Conservation (phyloP, 2,113 vertebrate species). For the Lampris incognitus region DNA sequence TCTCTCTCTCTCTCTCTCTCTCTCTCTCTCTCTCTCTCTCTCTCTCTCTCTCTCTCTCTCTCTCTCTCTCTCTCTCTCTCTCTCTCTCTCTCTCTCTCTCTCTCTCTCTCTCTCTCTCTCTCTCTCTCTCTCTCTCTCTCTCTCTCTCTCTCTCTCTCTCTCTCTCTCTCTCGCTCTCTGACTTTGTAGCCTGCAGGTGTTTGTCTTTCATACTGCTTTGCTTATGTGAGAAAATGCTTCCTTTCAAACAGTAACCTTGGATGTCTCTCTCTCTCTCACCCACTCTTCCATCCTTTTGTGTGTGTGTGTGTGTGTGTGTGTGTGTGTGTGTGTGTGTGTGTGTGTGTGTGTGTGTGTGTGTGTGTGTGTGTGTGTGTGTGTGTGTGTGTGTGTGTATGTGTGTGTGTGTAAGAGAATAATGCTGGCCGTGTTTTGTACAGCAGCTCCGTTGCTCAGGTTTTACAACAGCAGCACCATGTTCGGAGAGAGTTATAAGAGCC, state of each 20-base stretch:
- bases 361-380: neutral
- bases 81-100: too few species aligned
- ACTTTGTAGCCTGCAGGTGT: slow-evolving; percentile 12
- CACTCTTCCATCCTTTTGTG: neutral
- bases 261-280: neutral
- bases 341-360: neutral
- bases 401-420: too few species aligned
- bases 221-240: neutral
- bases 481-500: slow-evolving; percentile 27
- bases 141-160: neutral
- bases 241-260: slow-evolving; percentile 19
- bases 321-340: too few species aligned
- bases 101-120: neutral
- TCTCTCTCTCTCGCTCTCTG: neutral
- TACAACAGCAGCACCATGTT: slow-evolving; percentile 42
- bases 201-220: slow-evolving; percentile 1
- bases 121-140: neutral
- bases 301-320: neutral
- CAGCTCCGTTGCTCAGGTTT: slow-evolving; percentile 37
- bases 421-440: neutral
- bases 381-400: too few species aligned
- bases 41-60: neutral
- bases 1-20: neutral
- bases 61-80: neutral
- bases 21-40: neutral